These are phyloP conservation scores for Mirza zaza DNA, from an alignment of 2,113 vertebrate genomes.

Conservation along the genomic window DNA sequence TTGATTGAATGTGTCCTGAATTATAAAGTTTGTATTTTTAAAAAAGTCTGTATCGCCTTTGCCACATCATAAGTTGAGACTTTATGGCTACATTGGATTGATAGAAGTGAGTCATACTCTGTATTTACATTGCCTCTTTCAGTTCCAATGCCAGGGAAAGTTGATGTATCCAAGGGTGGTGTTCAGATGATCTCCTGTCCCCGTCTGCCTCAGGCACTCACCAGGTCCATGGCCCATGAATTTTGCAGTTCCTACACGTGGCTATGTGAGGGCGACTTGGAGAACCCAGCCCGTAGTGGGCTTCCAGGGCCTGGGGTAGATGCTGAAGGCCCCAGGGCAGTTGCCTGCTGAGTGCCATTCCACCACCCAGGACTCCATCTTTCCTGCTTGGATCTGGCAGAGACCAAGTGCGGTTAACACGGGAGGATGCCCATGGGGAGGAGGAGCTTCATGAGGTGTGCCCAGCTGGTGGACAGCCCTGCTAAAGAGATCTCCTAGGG, in stretches of 20 bases:
- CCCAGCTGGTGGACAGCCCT: background rate
- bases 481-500: background rate
- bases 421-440: accelerated
- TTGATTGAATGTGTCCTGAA: background rate
- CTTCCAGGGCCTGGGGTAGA: background rate
- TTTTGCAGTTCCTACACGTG: background rate
- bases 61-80: background rate
- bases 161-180: background rate
- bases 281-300: accelerated
- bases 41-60: background rate
- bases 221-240: accelerated
- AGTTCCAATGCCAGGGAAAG: background rate
- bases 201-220: background rate
- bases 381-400: background rate
- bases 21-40: background rate
- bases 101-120: background rate
- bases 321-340: background rate
- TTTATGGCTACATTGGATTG: background rate
- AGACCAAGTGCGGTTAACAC: accelerated
- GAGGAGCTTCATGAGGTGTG: background rate
- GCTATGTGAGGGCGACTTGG: background rate
- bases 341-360: background rate
- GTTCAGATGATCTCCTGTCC: background rate
- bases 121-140: background rate
- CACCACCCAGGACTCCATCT: background rate